A percentile compares a stretch with the other conserved stretches of the same genome.
Evolutionary conservation across 1,140 invertebrate genomes (phyloP).

Genomic region (Meloidogyne exigua): DNA sequence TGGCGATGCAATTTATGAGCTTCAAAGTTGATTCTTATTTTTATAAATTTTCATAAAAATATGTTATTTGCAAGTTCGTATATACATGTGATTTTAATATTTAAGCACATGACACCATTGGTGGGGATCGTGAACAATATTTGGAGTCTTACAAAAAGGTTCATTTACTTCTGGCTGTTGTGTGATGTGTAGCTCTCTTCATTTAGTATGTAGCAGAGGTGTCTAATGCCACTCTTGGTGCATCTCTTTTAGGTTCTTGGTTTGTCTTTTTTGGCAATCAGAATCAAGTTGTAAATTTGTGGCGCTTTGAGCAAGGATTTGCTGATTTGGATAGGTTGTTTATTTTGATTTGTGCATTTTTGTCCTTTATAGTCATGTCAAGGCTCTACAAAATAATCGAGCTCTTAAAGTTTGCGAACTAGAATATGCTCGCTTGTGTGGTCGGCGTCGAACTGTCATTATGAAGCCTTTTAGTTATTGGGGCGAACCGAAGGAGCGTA

Average conservation of each 20-base stretch:
- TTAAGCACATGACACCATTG: slow-evolving; percentile 55
- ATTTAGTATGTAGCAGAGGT: slow-evolving; percentile 40
- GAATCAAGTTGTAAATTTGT: slow-evolving; percentile 61
- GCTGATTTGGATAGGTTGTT: slow-evolving; percentile 42
- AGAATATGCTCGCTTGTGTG: slow-evolving; percentile 52
- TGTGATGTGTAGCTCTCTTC: slow-evolving; percentile 1
- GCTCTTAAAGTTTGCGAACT: slow-evolving; percentile 43
- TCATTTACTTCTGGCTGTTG: slow-evolving; percentile 4
- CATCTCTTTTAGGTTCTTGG: slow-evolving; percentile 59
- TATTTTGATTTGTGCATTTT: neutral
- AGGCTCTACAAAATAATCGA: slow-evolving; percentile 24
- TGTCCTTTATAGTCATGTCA: slow-evolving; percentile 33
- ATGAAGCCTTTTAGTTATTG: slow-evolving; percentile 57
- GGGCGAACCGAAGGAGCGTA: slow-evolving; percentile 55
- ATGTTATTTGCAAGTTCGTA: neutral
- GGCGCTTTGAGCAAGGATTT: slow-evolving; percentile 59
- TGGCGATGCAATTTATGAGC: slow-evolving; percentile 56
- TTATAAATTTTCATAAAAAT: slow-evolving; percentile 3
- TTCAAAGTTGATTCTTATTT: slow-evolving; percentile 47
- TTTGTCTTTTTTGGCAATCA: slow-evolving; percentile 58
- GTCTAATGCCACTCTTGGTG: slow-evolving; percentile 31
- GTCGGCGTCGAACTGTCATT: slow-evolving; percentile 46
- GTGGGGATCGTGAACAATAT: slow-evolving; percentile 46
- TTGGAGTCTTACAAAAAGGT: slow-evolving; percentile 49
- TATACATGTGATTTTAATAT: slow-evolving; percentile 1